Evolutionary conservation across 2,888 invertebrate species (phyloP), one percentile per base, ranked within the genome.

Genomic region (Taphrorychus bicolor): DNA sequence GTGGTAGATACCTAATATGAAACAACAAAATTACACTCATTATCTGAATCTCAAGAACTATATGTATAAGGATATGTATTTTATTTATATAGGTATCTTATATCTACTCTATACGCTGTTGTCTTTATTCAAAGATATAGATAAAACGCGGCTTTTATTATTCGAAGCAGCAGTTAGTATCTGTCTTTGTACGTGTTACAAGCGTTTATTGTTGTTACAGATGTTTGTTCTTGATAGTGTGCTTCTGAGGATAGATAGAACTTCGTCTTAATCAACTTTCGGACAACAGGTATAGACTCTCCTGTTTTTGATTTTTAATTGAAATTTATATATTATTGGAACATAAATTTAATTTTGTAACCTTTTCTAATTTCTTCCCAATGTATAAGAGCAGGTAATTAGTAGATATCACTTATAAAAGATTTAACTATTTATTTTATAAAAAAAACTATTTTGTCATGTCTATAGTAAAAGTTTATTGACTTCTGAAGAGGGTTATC

Each of bases 71-170:
- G 45, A 45, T 45, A 11, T 16, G 7, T 32, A 14, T 45, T 2
- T 14, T 45, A 45, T 45, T 45, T 45, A 45, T 45, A 45, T 45
- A n/a, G n/a, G n/a, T 32, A 14, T 45, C 17, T 45, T 2, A 45
- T 45, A 45, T 45, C 45, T 45, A 45, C 14, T 7, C 11, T 32
- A 11, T 45, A 17, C 3, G 16, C 1, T 5, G 17, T 45, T 7
- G 45, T 45, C n/a, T n/a, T n/a, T 45, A 16, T 2, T 45, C 45
- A 51, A 51, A 51, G 51, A 51, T 51, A 51, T 51, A 51, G 51
- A 51, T 51, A 51, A 51, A n/a, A 19, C 14, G 21, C 18, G 11
- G 51, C 51, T 0, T 48, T 48, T 14, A 5, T 51, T 51, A n/a
- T 51, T 51, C 21, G n/a, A 51, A 51, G 21, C 19, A 7, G 21